Base-by-base conservation (phyloP, 2,113 vertebrate genomes). In the Daubentonia madagascariensis region DNA sequence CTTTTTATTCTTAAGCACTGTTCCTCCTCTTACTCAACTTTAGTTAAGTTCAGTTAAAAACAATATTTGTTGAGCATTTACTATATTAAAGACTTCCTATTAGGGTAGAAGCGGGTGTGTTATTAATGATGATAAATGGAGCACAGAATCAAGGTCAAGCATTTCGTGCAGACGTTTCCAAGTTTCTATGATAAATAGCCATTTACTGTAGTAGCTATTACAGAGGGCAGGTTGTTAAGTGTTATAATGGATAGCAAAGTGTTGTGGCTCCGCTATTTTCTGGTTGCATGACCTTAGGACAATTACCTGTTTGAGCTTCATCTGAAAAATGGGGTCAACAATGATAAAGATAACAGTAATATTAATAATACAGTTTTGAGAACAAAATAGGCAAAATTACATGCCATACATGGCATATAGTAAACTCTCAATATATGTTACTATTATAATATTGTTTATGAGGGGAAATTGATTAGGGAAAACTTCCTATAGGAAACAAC, bases 361-460 rank as follows among this genome's bases (percentile, higher is more conserved):
- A 61, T 37, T 57, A 65, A 65, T 65, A 59, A 54, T 68, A 61
- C n/a, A 30, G 20, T 45, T 86, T 95, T 95, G 87, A 95, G 40
- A 96, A 92, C 76, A 63, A 85, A 85, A 65, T 87, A 7, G 92
- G 25, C 37, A 96, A 94, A 96, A 83, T 16, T 50, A 35, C 35
- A 52, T 40, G 14, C 8, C 45, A 61, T 92, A 40, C 67, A 8
- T 54, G 48, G 14, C 54, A 54, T 92, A 65, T 48, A 85, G 5
- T 85, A 91, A 91, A 45, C 9, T 67, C 16, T 80, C 57, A 68
- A 23, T 75, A 7, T 90, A 72, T 89, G 43, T 65, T 81, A 54
- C 14, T 81, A 7, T 59, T 89, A 40, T 52, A 76, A 72, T 88
- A 57, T 65, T 75, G 28, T 68, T 59, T 85, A 48, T 65, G 35